phyloP scores from a whole-genome alignment of 2,113 vertebrate species.

The Peromyscus maniculatus region DNA sequence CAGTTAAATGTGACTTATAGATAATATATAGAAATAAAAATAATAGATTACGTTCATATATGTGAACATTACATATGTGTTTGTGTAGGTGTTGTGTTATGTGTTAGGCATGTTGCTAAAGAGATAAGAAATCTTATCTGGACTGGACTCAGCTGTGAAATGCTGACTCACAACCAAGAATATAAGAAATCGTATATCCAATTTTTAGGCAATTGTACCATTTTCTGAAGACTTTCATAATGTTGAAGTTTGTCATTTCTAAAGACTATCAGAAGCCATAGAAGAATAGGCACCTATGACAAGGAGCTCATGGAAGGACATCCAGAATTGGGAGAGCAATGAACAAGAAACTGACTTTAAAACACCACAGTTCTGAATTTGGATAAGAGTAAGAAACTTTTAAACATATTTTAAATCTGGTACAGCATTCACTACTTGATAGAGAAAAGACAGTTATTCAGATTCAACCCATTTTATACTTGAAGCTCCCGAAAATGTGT shows the following conservation, averaged over 20 bases:
- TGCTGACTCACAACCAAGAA: background rate
- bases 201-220: background rate
- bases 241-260: conserved; percentile 70
- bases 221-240: conserved; percentile 52
- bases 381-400: background rate
- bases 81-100: background rate
- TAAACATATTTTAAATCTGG: background rate
- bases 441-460: background rate
- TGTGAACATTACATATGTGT: background rate
- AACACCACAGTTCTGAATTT: background rate
- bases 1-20: background rate
- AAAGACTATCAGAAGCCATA: conserved; percentile 68
- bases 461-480: background rate
- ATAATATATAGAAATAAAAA: background rate
- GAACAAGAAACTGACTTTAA: background rate
- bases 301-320: conserved; percentile 16
- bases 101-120: background rate
- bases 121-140: background rate
- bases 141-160: background rate
- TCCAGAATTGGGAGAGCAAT: background rate
- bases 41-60: background rate
- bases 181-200: background rate
- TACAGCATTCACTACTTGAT: background rate
- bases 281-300: background rate
- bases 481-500: background rate